Percentiles rank a stretch among this genome's conserved stretches.
These are phyloP conservation scores for Eumaeus atala DNA, from an alignment of 1,140 invertebrate species.

Conservation along the genomic window DNA sequence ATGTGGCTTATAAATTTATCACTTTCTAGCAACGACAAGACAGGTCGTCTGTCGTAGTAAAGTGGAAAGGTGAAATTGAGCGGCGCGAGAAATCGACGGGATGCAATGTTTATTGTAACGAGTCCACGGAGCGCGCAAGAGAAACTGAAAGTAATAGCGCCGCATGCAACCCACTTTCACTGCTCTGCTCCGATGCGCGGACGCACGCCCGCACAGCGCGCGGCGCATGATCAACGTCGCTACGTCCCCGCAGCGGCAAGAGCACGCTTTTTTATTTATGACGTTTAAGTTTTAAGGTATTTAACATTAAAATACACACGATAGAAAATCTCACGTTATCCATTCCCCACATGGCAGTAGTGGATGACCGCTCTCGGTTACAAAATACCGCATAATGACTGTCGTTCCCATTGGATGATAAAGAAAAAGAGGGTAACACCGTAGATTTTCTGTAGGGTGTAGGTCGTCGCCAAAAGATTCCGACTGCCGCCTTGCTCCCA, in stretches of 20 bases:
- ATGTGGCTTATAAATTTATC: slow-evolving; percentile 17
- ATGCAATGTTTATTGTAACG: slow-evolving; percentile 72
- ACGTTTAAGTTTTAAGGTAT: too few relatives aligned
- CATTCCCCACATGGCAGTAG: too few relatives aligned
- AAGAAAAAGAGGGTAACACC: too few relatives aligned
- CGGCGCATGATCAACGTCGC: background rate
- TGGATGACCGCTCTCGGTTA: too few relatives aligned
- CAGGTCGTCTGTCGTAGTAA: slow-evolving; percentile 52
- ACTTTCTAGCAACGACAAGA: slow-evolving; percentile 46
- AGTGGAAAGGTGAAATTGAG: slow-evolving; percentile 71
- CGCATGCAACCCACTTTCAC: slow-evolving; percentile 71
- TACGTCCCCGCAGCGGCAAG: background rate
- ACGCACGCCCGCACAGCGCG: background rate
- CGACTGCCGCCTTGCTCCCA: too few relatives aligned
- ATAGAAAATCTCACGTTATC: too few relatives aligned
- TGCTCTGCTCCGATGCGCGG: slow-evolving; percentile 35
- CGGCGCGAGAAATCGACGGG: slow-evolving; percentile 70
- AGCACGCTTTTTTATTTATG: background rate
- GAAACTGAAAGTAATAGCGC: slow-evolving; percentile 70
- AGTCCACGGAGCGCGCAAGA: slow-evolving; percentile 60
- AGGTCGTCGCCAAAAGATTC: too few relatives aligned
- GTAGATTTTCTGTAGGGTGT: too few relatives aligned
- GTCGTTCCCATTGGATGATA: too few relatives aligned
- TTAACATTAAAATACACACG: too few relatives aligned
- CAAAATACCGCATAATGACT: too few relatives aligned